Evolutionary conservation across 1,140 invertebrate genomes (phyloP).

Genomic region (Rhyzopertha dominica): DNA sequence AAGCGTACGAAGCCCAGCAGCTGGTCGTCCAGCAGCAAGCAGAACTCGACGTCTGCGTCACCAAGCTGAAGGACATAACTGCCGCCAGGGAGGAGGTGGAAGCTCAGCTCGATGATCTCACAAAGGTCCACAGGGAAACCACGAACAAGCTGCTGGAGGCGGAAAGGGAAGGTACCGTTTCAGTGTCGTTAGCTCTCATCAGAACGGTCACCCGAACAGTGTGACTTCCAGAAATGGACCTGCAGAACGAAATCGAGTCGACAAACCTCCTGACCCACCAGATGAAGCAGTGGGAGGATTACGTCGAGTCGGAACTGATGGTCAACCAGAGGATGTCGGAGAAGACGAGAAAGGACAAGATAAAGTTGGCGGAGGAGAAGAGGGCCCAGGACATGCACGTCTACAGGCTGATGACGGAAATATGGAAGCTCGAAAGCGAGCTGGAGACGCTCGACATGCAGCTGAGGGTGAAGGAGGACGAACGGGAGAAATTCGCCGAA

Average conservation of each 20-base stretch:
- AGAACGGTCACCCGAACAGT: neutral
- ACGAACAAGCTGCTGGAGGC: constrained; percentile 21
- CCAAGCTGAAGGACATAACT: constrained; percentile 28
- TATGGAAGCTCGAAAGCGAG: constrained; percentile 52
- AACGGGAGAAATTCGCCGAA: constrained; percentile 51
- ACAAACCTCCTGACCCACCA: constrained; percentile 48
- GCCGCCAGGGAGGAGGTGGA: constrained; percentile 34
- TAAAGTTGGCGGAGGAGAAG: constrained; percentile 49
- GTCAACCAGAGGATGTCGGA: constrained; percentile 53
- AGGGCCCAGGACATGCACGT: constrained; percentile 51
- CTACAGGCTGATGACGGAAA: constrained; percentile 50
- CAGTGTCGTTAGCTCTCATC: neutral
- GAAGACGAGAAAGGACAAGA: constrained; percentile 51
- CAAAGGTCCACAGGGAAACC: constrained; percentile 24
- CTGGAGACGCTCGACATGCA: constrained; percentile 51
- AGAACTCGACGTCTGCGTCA: constrained; percentile 25
- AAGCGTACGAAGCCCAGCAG: constrained; percentile 38
- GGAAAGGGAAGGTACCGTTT: constrained; percentile 26
- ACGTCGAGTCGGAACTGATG: constrained; percentile 50
- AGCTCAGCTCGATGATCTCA: constrained; percentile 25
- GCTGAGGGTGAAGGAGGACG: constrained; percentile 50
- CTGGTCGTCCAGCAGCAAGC: constrained; percentile 30
- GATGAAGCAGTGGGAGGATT: constrained; percentile 50
- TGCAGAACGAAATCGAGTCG: constrained; percentile 49
- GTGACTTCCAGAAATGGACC: constrained; percentile 44